These are phyloP conservation scores for Nebria salina DNA, from an alignment of 2,888 invertebrate species.

Conservation along the genomic window DNA sequence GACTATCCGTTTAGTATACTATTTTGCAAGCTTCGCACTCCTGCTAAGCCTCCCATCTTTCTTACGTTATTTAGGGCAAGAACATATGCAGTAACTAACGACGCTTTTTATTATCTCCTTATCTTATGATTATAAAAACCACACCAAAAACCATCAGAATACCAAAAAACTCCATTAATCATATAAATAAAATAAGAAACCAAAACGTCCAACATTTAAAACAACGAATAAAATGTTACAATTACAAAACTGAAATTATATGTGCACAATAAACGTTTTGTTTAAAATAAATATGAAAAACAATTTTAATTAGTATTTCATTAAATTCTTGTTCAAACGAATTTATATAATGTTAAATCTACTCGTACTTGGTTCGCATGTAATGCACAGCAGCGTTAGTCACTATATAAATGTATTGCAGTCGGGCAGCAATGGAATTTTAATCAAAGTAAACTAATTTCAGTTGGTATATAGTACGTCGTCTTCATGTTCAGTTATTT, in stretches of 20 bases:
- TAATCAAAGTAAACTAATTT: not conserved
- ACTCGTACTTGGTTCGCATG: not conserved
- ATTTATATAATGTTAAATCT: not conserved
- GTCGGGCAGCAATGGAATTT: not conserved
- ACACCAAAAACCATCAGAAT: too few relatives aligned
- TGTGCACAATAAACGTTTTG: too few relatives aligned
- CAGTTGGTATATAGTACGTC: not conserved
- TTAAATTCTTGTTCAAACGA: too few relatives aligned
- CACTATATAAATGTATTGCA: not conserved
- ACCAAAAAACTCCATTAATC: too few relatives aligned
- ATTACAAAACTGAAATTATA: too few relatives aligned
- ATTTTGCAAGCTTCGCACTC: not conserved
- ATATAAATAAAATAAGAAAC: too few relatives aligned
- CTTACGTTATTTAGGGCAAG: too few relatives aligned
- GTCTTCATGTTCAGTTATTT: slow-evolving; percentile 1
- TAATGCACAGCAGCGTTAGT: not conserved
- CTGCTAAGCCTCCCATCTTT: not conserved
- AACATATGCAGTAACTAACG: too few relatives aligned
- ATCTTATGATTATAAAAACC: too few relatives aligned
- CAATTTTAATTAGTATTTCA: not conserved
- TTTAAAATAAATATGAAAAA: not conserved
- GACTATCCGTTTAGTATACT: not conserved
- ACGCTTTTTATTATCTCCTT: too few relatives aligned
- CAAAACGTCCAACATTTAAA: too few relatives aligned
- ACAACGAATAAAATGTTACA: too few relatives aligned